A percentile compares a stretch with the other conserved stretches of the same genome.
Evolutionary conservation across 2,797 vertebrate genomes (phyloP).

Genomic region (Sphenodon punctatus): DNA sequence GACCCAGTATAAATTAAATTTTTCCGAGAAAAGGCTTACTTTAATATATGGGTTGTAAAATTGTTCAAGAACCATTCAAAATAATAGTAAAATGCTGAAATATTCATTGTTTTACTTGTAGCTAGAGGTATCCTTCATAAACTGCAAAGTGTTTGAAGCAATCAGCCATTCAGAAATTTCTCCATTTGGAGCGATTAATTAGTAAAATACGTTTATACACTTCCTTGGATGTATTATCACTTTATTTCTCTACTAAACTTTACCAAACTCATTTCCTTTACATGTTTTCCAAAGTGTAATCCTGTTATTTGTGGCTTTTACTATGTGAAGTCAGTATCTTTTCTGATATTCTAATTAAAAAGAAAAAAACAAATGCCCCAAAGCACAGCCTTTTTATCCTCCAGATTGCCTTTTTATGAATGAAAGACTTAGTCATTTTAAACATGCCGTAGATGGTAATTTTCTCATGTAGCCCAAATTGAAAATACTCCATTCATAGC

Average conservation of each 20-base stretch:
- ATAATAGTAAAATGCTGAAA: neutral
- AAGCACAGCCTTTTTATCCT: slow-evolving; percentile 9
- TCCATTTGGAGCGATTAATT: neutral
- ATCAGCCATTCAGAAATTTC: neutral
- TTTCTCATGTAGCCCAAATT: neutral
- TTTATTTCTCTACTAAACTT: neutral
- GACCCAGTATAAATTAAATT: neutral
- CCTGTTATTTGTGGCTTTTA: neutral
- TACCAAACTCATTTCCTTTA: neutral
- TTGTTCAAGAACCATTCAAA: neutral
- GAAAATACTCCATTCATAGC: neutral
- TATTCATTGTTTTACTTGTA: neutral
- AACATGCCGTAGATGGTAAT: slow-evolving; percentile 3
- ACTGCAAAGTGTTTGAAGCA: neutral
- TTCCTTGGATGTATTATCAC: neutral
- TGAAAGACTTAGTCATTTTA: slow-evolving; percentile 9
- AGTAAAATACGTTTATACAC: neutral
- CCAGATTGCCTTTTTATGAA: slow-evolving; percentile 7
- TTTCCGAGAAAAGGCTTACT: neutral
- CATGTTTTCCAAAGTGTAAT: neutral
- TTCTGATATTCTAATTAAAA: slow-evolving; percentile 14
- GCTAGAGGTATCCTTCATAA: neutral
- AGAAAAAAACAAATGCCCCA: neutral
- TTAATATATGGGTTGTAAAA: too few relatives aligned
- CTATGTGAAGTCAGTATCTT: neutral